Conservation (phyloP, 1,140 invertebrate species). For the Trialeurodes vaporariorum region DNA sequence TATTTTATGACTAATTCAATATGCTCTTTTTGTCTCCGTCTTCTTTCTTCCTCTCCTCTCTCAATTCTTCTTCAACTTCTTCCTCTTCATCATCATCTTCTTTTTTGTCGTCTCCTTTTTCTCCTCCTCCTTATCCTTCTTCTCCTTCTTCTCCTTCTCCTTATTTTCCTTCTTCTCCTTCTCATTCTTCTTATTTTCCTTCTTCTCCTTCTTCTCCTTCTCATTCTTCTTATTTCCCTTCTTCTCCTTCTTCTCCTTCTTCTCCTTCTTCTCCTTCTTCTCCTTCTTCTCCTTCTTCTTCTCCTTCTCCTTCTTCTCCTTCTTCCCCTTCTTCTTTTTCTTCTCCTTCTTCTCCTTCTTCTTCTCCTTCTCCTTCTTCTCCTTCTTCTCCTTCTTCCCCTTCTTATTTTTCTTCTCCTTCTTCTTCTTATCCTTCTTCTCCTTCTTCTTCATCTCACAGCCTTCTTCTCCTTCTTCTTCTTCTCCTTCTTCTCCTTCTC, state of each 20-base stretch:
- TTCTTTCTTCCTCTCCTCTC: constrained; percentile 2
- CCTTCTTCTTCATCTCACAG: neutral
- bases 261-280: neutral
- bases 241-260: neutral
- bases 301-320: neutral
- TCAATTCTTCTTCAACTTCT: too few relatives aligned
- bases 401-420: neutral
- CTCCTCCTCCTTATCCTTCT: too few relatives aligned
- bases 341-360: neutral
- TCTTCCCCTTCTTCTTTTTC: neutral
- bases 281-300: neutral
- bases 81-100: too few relatives aligned
- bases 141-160: too few relatives aligned
- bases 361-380: neutral
- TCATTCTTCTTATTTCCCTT: too few relatives aligned
- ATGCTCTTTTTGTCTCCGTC: neutral
- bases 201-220: neutral
- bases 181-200: too few relatives aligned
- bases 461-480: neutral
- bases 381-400: neutral
- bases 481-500: neutral
- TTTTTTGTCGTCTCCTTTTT: too few relatives aligned
- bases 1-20: neutral
- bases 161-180: too few relatives aligned
- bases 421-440: too few relatives aligned